These are phyloP conservation scores for Synanthedon formicaeformis DNA, from an alignment of 2,888 invertebrate species.

Conservation along the genomic window DNA sequence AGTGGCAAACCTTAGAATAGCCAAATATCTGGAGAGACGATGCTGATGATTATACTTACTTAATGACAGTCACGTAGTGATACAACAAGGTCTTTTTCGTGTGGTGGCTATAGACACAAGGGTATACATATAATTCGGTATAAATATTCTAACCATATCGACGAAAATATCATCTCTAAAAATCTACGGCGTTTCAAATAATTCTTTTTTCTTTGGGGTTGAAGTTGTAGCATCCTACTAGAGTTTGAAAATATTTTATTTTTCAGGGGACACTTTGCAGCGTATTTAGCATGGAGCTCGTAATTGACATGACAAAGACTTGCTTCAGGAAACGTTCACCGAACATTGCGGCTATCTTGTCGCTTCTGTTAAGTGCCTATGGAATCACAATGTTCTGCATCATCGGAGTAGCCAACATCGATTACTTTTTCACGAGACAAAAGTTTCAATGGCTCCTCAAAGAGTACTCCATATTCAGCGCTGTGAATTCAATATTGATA, in stretches of 20 bases:
- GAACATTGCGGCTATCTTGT: slow-evolving; percentile 1
- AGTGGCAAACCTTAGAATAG: too few species aligned
- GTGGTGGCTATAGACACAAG: too few species aligned
- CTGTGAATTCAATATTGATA: slow-evolving; percentile 7
- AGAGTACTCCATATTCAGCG: slow-evolving; percentile 8
- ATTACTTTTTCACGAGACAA: slow-evolving; percentile 9
- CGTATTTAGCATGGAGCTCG: slow-evolving; percentile 2
- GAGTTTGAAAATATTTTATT: not conserved
- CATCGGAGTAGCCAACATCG: slow-evolving; percentile 4
- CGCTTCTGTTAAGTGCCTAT: slow-evolving; percentile 3
- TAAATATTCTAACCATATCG: too few species aligned
- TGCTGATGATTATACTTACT: too few species aligned
- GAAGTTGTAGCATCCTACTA: too few species aligned
- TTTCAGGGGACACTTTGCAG: slow-evolving; percentile 7
- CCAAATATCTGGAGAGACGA: too few species aligned
- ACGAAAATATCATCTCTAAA: too few species aligned
- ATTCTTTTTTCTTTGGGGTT: too few species aligned
- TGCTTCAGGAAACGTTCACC: slow-evolving; percentile 5
- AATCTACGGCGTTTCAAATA: too few species aligned
- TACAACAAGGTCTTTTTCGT: too few species aligned
- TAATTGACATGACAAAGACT: slow-evolving; percentile 5
- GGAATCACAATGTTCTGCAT: slow-evolving; percentile 5
- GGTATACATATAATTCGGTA: too few species aligned
- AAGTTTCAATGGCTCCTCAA: slow-evolving; percentile 10
- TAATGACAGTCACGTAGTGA: too few species aligned